phyloP scores from a whole-genome alignment of 2,888 invertebrate genomes.

The Tetranychus piercei region DNA sequence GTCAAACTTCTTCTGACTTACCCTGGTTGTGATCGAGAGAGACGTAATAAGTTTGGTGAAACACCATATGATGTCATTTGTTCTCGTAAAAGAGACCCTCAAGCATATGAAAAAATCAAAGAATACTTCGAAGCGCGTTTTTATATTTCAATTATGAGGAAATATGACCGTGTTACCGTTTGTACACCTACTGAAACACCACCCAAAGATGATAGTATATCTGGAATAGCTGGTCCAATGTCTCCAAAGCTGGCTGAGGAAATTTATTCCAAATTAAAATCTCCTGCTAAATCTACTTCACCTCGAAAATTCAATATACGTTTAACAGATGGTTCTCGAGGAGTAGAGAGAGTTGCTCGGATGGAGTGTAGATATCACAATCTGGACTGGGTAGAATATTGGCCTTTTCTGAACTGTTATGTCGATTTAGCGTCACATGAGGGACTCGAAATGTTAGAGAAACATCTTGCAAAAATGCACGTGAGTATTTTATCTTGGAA shows the following conservation, averaged over 20 bases:
- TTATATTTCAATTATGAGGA: slow-evolving; percentile 57
- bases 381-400: slow-evolving; percentile 73
- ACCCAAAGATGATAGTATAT: slow-evolving; percentile 24
- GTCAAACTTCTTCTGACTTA: slow-evolving; percentile 62
- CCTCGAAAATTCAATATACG: slow-evolving; percentile 27
- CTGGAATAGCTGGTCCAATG: slow-evolving; percentile 81
- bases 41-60: slow-evolving; percentile 54
- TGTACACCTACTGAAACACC: slow-evolving; percentile 13
- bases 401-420: slow-evolving; percentile 69
- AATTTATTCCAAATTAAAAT: slow-evolving; percentile 49
- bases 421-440: slow-evolving; percentile 53
- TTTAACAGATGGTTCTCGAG: slow-evolving; percentile 59
- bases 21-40: slow-evolving; percentile 53
- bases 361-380: slow-evolving; percentile 43
- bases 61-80: slow-evolving; percentile 53
- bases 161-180: slow-evolving; percentile 13
- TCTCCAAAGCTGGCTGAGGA: slow-evolving; percentile 37
- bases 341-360: slow-evolving; percentile 66
- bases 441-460: slow-evolving; percentile 55
- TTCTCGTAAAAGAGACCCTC: slow-evolving; percentile 40
- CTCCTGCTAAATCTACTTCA: slow-evolving; percentile 44
- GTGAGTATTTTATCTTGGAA: slow-evolving; percentile 9
- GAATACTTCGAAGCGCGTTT: slow-evolving; percentile 50
- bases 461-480: slow-evolving; percentile 42
- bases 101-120: slow-evolving; percentile 40